A percentile compares a stretch with the other conserved stretches of the same genome.
Conservation (phyloP, 2,888 invertebrate species). For the Hipparchia semele region DNA sequence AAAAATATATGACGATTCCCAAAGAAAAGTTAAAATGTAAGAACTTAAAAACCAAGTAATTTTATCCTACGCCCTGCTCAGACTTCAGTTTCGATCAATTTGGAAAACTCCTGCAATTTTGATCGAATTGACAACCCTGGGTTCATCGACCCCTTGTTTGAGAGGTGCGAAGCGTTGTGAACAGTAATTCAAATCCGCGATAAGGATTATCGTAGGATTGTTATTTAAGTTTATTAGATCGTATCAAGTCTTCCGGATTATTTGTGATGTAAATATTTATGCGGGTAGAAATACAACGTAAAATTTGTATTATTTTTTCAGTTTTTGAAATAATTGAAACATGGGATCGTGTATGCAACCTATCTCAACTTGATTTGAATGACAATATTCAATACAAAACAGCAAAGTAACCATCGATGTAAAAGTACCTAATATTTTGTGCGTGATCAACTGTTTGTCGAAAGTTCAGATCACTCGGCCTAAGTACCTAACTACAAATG, state of each 20-base stretch:
- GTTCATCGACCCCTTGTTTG: constrained; percentile 53
- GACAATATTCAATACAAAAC: too few species aligned
- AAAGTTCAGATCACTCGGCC: too few species aligned
- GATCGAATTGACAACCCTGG: constrained; percentile 24
- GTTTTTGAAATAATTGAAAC: too few species aligned
- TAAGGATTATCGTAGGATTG: constrained; percentile 39
- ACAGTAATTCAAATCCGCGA: constrained; percentile 43
- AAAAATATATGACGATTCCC: too few species aligned
- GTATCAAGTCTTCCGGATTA: constrained; percentile 20
- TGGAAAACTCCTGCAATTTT: neutral
- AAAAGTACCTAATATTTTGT: too few species aligned
- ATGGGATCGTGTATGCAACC: too few species aligned
- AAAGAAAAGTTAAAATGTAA: too few species aligned
- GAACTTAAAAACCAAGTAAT: neutral
- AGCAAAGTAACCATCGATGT: too few species aligned
- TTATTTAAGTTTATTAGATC: constrained; percentile 40
- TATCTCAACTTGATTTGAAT: too few species aligned
- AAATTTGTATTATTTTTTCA: neutral
- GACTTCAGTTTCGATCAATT: neutral
- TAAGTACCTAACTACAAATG: too few species aligned
- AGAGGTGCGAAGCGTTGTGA: constrained; percentile 44
- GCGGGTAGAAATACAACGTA: neutral
- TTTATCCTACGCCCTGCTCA: neutral
- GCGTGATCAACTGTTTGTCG: too few species aligned
- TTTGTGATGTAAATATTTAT: constrained; percentile 5